A percentile compares a stretch with the other conserved stretches of the same genome.
phyloP scores from a whole-genome alignment of 1,140 invertebrate species.

The Eriosoma lanigerum region DNA sequence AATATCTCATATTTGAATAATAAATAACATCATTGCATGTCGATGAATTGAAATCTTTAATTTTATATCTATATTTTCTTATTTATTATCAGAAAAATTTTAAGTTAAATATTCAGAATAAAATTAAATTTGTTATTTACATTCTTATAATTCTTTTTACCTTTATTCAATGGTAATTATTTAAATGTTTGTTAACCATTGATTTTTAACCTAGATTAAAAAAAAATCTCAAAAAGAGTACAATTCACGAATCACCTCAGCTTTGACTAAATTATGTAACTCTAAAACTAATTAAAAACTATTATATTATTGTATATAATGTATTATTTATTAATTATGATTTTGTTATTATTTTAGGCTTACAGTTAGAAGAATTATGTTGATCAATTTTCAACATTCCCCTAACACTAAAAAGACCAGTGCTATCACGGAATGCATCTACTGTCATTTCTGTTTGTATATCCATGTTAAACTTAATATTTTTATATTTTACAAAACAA shows the following conservation, averaged over 20 bases:
- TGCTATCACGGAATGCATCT: neutral
- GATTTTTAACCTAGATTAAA: too few relatives aligned
- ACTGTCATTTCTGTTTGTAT: neutral
- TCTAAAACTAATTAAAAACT: slow-evolving; percentile 10
- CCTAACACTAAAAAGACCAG: neutral
- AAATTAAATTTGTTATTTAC: neutral
- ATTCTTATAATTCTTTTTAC: neutral
- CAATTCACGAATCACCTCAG: neutral
- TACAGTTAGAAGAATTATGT: neutral
- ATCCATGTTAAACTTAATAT: neutral
- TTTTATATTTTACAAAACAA: neutral
- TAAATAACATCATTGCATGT: neutral
- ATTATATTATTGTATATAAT: neutral
- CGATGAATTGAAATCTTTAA: neutral
- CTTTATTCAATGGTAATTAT: neutral
- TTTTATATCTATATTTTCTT: neutral
- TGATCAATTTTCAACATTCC: neutral
- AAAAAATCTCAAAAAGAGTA: too few relatives aligned
- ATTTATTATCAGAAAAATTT: neutral
- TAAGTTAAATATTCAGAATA: neutral
- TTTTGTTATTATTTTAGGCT: slow-evolving; percentile 9
- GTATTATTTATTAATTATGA: neutral
- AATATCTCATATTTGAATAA: too few relatives aligned
- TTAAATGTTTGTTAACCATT: neutral
- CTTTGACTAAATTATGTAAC: neutral